Evolutionary conservation across 2,797 vertebrate genomes (phyloP), one percentile per base, ranked within the genome.

Genomic region (Scarus forsteni): DNA sequence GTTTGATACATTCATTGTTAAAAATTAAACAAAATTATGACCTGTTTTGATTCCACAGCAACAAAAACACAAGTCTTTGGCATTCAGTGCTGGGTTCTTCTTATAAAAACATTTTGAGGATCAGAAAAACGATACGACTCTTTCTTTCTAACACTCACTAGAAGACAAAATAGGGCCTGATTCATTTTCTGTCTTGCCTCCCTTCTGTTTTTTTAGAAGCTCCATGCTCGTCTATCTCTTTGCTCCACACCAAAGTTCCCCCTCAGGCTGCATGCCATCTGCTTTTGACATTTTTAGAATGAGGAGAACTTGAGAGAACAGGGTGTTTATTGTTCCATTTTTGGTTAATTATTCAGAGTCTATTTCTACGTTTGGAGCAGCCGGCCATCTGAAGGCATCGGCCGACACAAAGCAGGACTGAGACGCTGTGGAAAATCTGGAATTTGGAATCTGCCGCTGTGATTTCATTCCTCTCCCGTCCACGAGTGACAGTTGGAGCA

Each of bases 241-340:
- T 1, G 10, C 72, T 79, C 63, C 8, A 34, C 44, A 49, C 56
- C 72, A 72, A 73, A 61, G 48, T 70, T 75, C 65, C 3, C 19
- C 81, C 6, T 0, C 66, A 70, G 83, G 85, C 84, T 27, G 13
- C 5, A 48, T 38, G 76, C 79, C 85, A 89, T 88, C 81, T 87
- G 85, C 79, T 67, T 73, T 66, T 81, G 68, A 88, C 86, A 78
- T 82, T 82, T 86, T 85, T 73, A 83, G 73, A 84, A 67, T 49
- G 59, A 70, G 78, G 35, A 57, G 59, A 83, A 80, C 71, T 84
- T 81, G 75, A 55, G 79, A 83, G 86, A 87, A 86, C 84, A 81
- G 72, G 34, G 40, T 65, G 73, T 75, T 85, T 83, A 82, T 88
- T 85, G 77, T 89, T 66, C 65, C 68, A 44, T 55, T 55, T 44